phyloP scores from a whole-genome alignment of 2,113 vertebrate species.

The Grammomys dolichurus region DNA sequence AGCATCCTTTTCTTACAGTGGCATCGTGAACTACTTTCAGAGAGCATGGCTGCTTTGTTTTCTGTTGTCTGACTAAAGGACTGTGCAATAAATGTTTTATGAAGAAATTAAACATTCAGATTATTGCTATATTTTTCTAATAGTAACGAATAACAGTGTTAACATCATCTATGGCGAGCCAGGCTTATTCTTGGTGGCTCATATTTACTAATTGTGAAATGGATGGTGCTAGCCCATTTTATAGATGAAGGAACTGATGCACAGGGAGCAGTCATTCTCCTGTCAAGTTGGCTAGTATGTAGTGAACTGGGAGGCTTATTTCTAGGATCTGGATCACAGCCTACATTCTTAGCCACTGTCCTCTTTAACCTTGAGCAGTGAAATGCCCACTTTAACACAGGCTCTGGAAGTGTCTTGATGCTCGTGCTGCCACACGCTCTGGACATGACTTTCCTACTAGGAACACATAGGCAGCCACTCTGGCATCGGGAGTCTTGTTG shows the following conservation, averaged over 20 bases:
- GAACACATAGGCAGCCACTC: not conserved
- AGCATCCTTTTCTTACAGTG: not conserved
- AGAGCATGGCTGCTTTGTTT: conserved; percentile 30
- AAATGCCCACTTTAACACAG: not conserved
- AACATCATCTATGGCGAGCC: not conserved
- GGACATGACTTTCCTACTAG: not conserved
- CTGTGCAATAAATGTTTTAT: not conserved
- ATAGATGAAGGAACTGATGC: not conserved
- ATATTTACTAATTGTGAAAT: not conserved
- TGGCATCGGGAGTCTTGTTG: not conserved
- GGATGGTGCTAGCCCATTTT: not conserved
- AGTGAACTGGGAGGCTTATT: not conserved
- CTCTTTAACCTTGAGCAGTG: not conserved
- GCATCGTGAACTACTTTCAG: not conserved
- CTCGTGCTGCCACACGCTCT: not conserved
- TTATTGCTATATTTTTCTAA: conserved; percentile 12
- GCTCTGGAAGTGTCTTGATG: not conserved
- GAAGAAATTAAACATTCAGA: conserved; percentile 10
- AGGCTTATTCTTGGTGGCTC: not conserved
- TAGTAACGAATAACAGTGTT: not conserved
- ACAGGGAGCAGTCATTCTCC: not conserved
- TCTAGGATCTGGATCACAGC: not conserved
- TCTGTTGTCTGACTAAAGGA: not conserved
- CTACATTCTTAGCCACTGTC: not conserved
- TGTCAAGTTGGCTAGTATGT: not conserved